Conservation (phyloP, 2,888 invertebrate genomes). For the Caenorhabditis angaria region DNA sequence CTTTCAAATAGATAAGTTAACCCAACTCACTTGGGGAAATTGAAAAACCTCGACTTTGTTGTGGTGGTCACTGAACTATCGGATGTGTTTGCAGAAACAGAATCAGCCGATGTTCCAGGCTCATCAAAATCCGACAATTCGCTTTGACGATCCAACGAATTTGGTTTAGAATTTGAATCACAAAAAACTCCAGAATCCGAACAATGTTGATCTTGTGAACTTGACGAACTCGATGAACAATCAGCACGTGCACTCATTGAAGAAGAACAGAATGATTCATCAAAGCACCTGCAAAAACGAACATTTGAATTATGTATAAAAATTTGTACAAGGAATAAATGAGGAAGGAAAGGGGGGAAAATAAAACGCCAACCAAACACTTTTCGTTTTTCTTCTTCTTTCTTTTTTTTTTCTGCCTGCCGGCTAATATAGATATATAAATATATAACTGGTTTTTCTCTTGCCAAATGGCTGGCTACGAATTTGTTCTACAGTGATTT, state of each 20-base stretch:
- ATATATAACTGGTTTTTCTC: background rate
- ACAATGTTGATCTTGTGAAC: conserved; percentile 32
- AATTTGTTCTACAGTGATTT: background rate
- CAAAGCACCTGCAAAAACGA: conserved; percentile 35
- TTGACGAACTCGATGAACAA: conserved; percentile 43
- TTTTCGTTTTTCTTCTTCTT: conserved; percentile 1
- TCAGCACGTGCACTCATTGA: conserved; percentile 30
- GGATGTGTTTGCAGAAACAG: background rate
- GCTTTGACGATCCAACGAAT: conserved; percentile 56
- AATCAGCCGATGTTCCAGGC: conserved; percentile 26
- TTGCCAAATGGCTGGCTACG: background rate
- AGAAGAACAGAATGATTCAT: conserved; percentile 40
- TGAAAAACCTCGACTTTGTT: conserved; percentile 44
- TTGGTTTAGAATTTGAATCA: conserved; percentile 54
- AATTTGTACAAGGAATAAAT: background rate
- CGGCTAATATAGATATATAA: background rate
- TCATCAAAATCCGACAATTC: conserved; percentile 52
- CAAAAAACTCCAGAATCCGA: conserved; percentile 39
- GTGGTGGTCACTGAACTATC: background rate
- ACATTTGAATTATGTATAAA: background rate
- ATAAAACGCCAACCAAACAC: conserved; percentile 1
- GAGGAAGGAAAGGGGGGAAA: background rate
- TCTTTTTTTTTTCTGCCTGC: background rate
- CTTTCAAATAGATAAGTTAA: conserved; percentile 11
- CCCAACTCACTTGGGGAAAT: conserved; percentile 40